These are phyloP conservation scores for Platycnemis pennipes DNA, from an alignment of 2,888 invertebrate species.

Conservation along the genomic window DNA sequence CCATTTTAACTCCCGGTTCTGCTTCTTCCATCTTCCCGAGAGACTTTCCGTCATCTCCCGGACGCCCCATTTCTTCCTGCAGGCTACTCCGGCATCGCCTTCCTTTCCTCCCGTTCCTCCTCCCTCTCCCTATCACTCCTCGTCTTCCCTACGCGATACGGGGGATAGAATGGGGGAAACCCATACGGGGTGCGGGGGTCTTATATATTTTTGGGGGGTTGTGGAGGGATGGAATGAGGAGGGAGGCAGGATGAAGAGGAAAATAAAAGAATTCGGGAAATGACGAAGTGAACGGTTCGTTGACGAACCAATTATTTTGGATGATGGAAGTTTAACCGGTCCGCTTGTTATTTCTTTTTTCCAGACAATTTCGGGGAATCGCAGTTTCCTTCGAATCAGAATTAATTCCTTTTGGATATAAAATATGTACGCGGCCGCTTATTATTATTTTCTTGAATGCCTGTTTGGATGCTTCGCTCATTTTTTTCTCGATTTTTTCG, in stretches of 20 bases:
- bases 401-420: constrained; percentile 65
- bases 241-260: neutral
- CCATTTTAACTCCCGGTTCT: neutral
- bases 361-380: constrained; percentile 64
- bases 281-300: constrained; percentile 67
- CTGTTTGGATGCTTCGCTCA: constrained; percentile 30
- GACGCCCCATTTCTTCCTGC: neutral
- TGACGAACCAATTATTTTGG: constrained; percentile 68
- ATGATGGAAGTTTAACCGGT: constrained; percentile 63
- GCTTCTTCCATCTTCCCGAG: neutral
- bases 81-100: neutral
- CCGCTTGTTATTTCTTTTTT: constrained; percentile 1
- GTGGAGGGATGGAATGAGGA: neutral
- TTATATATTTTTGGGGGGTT: neutral
- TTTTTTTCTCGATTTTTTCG: constrained; percentile 46
- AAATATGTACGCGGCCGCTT: neutral
- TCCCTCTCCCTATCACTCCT: neutral
- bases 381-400: constrained; percentile 59
- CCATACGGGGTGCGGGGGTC: neutral
- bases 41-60: neutral
- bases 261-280: constrained; percentile 57
- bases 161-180: neutral
- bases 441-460: constrained; percentile 13
- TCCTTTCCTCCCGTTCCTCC: neutral
- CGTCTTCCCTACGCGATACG: neutral